Base-by-base conservation (phyloP, 1,140 invertebrate genomes). In the Chelonus insularis region DNA sequence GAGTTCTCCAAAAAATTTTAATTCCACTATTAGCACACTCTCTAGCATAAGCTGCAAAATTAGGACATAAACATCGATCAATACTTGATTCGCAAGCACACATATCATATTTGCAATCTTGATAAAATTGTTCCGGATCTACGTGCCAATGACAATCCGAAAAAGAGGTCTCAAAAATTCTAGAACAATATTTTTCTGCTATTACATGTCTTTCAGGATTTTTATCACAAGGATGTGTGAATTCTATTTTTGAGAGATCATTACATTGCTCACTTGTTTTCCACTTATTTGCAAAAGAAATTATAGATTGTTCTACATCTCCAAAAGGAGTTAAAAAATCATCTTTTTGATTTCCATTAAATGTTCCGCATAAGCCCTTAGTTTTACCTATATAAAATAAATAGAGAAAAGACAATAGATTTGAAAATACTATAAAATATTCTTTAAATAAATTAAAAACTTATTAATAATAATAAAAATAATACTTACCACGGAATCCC, bases 241-340 rank as follows among this genome's bases (percentile, higher is more conserved):
- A 79, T 45, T 84, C 80, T 21, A 78, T 80, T 1, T 82, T 79
- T 1, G 80, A 69, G 29, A 89, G 82, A 47, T 89, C 83, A 0
- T 72, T 69, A 72, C 93, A 94, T 11, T 84, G 83, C 71, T 92
- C 89, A 21, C 85, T 85, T 0, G 89, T 90, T 75, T 92, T 93
- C 93, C 94, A 96, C 68, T 93, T 93, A 72, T 94, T 92, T 0
- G 91, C 92, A 75, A 96, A 96, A 0, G 88, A 84, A 6, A 87
- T 80, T 0, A 87, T 81, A 0, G 88, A 84, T 41, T 89, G 86
- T 71, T 95, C 93, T 0, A 91, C 75, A 71, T 95, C 92, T 12
- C 90, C 89, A 71, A 94, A 89, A 0, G 89, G 91, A 0, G 94
- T 95, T 4, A 92, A 70, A 75, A 96, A 95, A 74, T 97, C 94